Evolutionary conservation across 2,113 vertebrate genomes (phyloP), one percentile per base, ranked within the genome.

Genomic region (Glareola pratincola): DNA sequence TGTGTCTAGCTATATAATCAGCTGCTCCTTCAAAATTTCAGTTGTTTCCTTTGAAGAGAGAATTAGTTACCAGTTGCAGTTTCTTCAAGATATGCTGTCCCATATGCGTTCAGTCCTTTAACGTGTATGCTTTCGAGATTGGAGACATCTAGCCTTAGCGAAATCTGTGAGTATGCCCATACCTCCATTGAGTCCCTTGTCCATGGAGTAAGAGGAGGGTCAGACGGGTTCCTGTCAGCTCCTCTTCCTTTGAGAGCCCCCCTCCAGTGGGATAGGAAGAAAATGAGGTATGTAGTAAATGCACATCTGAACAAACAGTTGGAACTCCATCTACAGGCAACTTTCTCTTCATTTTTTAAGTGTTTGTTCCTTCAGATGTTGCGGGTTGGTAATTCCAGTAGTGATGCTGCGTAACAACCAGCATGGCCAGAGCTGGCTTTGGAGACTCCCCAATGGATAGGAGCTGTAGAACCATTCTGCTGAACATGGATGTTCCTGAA

Each of bases 61-160:
- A 83, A 53, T 66, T 43, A 26, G 18, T 39, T 82, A 9, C 9
- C 20, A 36, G 8, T 81, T 56, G 37, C 4, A 24, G 0, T 73
- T 91, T 76, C 19, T 92, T 56, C 19, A 39, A 53, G 39, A 7
- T 43, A 8, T 0, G 0, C 48, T 86, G 67, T 56, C 27, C 48
- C 2, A 2, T n/a, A 8, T 20, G 8, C 8, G 5, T 69, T 64
- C 18, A 45, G 34, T 64, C 24, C 34, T 94, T 76, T 2, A 53
- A 57, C 0, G 0, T 67, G 29, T 48, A 0, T 14, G 1, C 18
- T 71, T 39, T 45, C 0, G 2, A 32, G n/a, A 45, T 1, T 30
- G 19, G 59, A 66, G 27, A 29, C 32, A 37, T 66, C 3, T 4
- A 19, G 37, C 36, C 48, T 77, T 10, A 26, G 50, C 30, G 66